phyloP scores from a whole-genome alignment of 2,888 invertebrate species.

The Leptura quadrifasciata region DNA sequence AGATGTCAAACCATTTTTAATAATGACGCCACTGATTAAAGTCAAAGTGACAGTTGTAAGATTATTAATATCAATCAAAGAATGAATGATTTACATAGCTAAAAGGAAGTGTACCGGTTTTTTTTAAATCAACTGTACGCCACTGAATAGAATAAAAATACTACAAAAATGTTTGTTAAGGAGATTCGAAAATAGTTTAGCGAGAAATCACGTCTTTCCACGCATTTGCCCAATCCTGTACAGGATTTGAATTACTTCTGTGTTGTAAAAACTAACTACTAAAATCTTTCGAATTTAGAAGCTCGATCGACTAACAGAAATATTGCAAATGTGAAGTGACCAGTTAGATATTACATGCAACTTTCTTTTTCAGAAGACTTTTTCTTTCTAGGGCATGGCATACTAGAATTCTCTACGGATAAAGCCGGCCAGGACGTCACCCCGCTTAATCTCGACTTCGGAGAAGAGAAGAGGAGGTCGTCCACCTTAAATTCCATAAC shows the following conservation, averaged over 20 bases:
- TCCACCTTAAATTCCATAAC: conserved; percentile 86
- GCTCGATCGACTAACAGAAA: not conserved
- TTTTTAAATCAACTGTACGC: no score
- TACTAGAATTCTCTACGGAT: conserved; percentile 89
- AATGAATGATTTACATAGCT: no score
- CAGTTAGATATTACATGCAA: not conserved
- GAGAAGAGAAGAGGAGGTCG: conserved; percentile 80
- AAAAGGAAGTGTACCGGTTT: no score
- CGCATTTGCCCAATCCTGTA: no score
- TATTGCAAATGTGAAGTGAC: not conserved
- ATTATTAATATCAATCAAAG: no score
- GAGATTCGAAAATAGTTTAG: no score
- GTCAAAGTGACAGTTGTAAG: no score
- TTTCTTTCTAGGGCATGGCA: conserved; percentile 78
- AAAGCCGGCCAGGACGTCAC: conserved; percentile 93
- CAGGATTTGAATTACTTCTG: not conserved
- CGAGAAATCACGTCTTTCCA: no score
- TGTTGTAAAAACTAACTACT: not conserved
- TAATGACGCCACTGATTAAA: no score
- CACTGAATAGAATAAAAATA: no score
- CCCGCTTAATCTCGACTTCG: conserved; percentile 88
- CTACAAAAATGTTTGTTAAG: no score
- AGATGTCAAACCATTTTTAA: no score
- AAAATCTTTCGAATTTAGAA: not conserved
- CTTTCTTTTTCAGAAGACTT: conserved; percentile 41